Evolutionary conservation across 1,140 invertebrate species (phyloP).

Genomic region (Holotrichia oblita): DNA sequence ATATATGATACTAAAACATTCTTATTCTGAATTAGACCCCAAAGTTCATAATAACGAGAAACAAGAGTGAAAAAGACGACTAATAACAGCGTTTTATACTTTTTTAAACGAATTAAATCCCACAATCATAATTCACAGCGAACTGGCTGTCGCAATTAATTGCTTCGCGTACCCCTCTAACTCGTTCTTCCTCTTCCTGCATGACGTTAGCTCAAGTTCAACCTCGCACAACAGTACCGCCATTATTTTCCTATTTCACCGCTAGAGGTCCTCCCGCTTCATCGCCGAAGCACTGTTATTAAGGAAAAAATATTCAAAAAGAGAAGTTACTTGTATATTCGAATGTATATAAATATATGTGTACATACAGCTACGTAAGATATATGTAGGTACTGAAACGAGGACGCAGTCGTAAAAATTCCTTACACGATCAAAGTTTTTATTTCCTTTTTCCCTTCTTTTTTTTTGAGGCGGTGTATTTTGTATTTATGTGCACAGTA

Average conservation of each 20-base stretch:
- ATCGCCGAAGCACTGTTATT: neutral
- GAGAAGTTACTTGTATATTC: neutral
- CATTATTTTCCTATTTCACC: neutral
- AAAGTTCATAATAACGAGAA: neutral
- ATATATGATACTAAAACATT: too few relatives aligned
- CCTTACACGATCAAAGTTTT: slow-evolving; percentile 28
- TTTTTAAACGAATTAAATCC: slow-evolving; percentile 15
- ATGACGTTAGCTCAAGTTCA: slow-evolving; percentile 1
- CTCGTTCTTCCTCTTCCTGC: neutral
- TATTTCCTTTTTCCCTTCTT: slow-evolving; percentile 9
- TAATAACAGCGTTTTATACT: slow-evolving; percentile 27
- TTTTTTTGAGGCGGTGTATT: neutral
- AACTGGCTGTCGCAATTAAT: slow-evolving; percentile 24
- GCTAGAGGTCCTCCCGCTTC: slow-evolving; percentile 9
- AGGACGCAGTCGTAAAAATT: slow-evolving; percentile 17
- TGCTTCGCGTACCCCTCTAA: neutral
- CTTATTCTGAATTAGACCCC: neutral
- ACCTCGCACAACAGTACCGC: neutral
- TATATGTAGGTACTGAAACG: slow-evolving; percentile 8
- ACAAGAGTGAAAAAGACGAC: neutral
- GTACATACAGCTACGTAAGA: neutral
- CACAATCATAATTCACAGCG: slow-evolving; percentile 16
- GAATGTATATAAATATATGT: slow-evolving; percentile 1
- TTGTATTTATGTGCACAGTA: neutral
- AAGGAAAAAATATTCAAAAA: neutral